Percentiles rank a stretch among this genome's conserved stretches.
Evolutionary conservation across 1,140 invertebrate species (phyloP).

Genomic region (Drosophila sulfurigaster): DNA sequence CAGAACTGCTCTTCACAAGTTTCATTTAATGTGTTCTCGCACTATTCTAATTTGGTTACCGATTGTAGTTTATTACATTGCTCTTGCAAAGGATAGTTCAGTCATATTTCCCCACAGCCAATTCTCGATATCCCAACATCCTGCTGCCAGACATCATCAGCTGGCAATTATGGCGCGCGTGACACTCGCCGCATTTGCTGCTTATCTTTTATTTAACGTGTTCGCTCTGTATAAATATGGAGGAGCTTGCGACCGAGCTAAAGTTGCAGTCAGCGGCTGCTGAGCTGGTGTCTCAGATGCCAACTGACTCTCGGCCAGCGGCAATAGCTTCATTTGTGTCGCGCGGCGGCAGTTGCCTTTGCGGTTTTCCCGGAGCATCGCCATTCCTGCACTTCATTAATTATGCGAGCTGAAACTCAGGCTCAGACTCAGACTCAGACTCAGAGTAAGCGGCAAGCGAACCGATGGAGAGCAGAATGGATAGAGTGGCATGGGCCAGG

Average conservation of each 20-base stretch:
- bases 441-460: not conserved
- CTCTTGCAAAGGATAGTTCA: conserved; percentile 19
- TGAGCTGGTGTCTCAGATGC: conserved; percentile 9
- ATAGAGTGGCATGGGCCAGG: not conserved
- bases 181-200: conserved; percentile 68
- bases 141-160: conserved; percentile 1
- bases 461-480: conserved; percentile 9
- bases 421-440: conserved; percentile 3
- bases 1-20: not conserved
- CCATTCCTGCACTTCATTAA: conserved; percentile 79
- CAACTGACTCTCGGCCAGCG: conserved; percentile 19
- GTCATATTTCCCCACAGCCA: not conserved
- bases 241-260: conserved; percentile 41
- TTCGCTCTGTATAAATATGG: conserved; percentile 80
- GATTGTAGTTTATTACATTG: conserved; percentile 69
- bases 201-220: conserved; percentile 83
- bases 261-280: conserved; percentile 19
- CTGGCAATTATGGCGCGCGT: conserved; percentile 63
- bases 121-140: not conserved
- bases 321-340: conserved; percentile 78
- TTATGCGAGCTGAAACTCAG: conserved; percentile 63
- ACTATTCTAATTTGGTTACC: conserved; percentile 10
- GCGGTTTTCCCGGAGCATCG: conserved; percentile 15
- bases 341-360: conserved; percentile 27
- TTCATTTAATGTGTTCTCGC: not conserved